Evolutionary conservation across 2,113 vertebrate species (phyloP).

Genomic region (Sprattus sprattus): DNA sequence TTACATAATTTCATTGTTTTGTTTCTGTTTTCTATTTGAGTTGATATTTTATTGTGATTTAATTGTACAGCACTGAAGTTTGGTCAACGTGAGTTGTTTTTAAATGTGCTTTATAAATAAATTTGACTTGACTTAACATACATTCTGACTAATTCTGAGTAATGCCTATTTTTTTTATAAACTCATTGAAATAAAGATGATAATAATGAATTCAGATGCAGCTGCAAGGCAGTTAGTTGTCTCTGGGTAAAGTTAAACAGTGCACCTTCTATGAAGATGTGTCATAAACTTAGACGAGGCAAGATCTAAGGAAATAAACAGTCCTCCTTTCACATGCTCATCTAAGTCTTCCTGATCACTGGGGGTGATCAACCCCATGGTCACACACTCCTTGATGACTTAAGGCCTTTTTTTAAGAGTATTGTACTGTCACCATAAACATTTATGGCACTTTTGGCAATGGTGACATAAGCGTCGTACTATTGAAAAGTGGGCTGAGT

Average conservation of each 20-base stretch:
- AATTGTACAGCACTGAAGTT: too few relatives aligned
- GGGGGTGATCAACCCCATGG: constrained; percentile 40
- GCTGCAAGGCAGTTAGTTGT: neutral
- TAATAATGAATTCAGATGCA: neutral
- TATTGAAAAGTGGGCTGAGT: constrained; percentile 27
- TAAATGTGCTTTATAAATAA: too few relatives aligned
- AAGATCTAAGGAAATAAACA: neutral
- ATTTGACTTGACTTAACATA: too few relatives aligned
- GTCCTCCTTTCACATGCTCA: neutral
- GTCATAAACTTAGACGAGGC: neutral
- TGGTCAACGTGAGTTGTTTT: too few relatives aligned
- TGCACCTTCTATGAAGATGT: neutral
- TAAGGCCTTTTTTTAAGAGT: neutral
- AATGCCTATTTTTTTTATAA: too few relatives aligned
- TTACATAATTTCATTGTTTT: neutral
- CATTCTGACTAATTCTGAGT: too few relatives aligned
- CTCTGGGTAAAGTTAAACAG: neutral
- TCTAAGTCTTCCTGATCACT: neutral
- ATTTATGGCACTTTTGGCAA: constrained; percentile 46
- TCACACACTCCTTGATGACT: constrained; percentile 40
- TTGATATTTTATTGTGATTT: too few relatives aligned
- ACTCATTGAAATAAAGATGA: too few relatives aligned
- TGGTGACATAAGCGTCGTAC: constrained; percentile 33
- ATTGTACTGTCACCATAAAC: constrained; percentile 33
- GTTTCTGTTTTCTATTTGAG: too few relatives aligned